These are phyloP conservation scores for Lophochroa leadbeateri DNA, from an alignment of 2,113 vertebrate genomes.

Conservation along the genomic window DNA sequence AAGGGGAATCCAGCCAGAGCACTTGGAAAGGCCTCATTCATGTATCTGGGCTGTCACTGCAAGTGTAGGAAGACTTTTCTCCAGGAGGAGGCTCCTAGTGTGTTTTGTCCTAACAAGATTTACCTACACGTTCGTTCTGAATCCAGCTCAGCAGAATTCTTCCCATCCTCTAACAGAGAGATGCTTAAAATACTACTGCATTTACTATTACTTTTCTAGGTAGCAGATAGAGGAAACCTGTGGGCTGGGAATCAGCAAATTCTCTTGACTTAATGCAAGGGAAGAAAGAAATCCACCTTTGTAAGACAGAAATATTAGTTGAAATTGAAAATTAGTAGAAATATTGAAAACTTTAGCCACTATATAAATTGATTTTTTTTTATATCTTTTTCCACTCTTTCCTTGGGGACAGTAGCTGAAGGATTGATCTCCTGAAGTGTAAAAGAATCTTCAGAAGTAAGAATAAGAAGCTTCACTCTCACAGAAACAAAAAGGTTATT, in stretches of 20 bases:
- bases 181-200: background rate
- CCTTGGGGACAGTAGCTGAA: background rate
- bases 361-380: background rate
- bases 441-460: background rate
- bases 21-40: background rate
- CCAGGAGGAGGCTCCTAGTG: conserved; percentile 43
- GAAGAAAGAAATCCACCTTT: background rate
- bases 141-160: background rate
- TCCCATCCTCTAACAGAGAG: background rate
- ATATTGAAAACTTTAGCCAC: background rate
- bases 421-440: background rate
- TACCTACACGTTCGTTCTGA: background rate
- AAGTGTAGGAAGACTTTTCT: background rate
- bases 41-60: background rate
- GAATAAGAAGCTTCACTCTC: background rate
- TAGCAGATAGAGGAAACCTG: background rate
- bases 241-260: background rate
- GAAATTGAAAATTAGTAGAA: background rate
- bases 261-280: background rate
- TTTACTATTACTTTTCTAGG: background rate
- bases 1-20: background rate
- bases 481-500: background rate
- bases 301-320: background rate
- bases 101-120: background rate
- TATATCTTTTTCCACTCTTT: background rate